Percentiles rank a stretch among this genome's conserved stretches.
phyloP scores from a whole-genome alignment of 2,797 vertebrate species.

The Eleutherodactylus coqui region DNA sequence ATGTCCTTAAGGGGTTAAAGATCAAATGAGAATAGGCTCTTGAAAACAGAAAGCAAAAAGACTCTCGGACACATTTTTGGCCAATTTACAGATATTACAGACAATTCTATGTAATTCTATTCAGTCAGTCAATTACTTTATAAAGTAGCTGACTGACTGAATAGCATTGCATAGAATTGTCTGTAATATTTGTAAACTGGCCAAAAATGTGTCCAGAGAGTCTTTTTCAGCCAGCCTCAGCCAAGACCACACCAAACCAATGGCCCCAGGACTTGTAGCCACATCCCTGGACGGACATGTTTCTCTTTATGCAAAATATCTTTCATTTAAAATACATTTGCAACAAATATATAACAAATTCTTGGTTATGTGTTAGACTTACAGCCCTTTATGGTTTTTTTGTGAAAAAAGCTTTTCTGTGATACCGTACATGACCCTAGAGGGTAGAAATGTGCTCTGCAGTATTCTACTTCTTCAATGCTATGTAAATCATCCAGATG shows the following conservation, averaged over 20 bases:
- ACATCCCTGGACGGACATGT: background rate
- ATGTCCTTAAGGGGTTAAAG: too few relatives aligned
- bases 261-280: background rate
- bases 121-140: too few relatives aligned
- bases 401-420: background rate
- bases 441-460: slow-evolving; percentile 2
- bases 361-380: background rate
- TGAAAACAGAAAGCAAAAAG: too few relatives aligned
- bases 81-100: too few relatives aligned
- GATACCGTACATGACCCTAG: background rate
- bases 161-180: too few relatives aligned
- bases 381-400: background rate
- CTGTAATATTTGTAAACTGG: too few relatives aligned
- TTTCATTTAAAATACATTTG: background rate
- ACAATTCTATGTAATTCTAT: too few relatives aligned
- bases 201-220: too few relatives aligned
- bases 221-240: too few relatives aligned
- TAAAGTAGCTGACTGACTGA: too few relatives aligned
- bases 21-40: background rate
- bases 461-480: background rate
- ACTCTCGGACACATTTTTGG: background rate
- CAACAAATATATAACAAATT: too few relatives aligned
- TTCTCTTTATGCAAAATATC: background rate
- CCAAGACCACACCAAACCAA: background rate
- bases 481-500: background rate